Conservation (phyloP, 2,113 vertebrate genomes). For the Spea bombifrons region DNA sequence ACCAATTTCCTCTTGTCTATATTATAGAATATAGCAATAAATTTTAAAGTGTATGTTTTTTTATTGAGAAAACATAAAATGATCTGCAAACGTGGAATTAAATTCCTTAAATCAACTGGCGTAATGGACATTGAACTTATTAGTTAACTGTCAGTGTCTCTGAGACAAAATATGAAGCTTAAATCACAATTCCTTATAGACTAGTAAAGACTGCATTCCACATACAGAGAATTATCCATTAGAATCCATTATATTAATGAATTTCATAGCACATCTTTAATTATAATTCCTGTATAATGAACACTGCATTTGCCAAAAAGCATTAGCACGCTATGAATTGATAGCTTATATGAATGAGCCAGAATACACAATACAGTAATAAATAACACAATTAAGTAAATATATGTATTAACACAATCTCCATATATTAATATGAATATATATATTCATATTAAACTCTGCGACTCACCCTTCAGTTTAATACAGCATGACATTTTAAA, state of each 20-base stretch:
- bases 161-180: constrained; percentile 40
- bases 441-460: not conserved
- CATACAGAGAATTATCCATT: constrained; percentile 3
- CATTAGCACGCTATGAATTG: constrained; percentile 28
- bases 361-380: constrained; percentile 1
- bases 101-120: constrained; percentile 47
- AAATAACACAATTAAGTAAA: too few relatives aligned
- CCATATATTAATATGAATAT: not conserved
- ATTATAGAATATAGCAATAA: constrained; percentile 45
- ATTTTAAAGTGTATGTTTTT: constrained; percentile 45
- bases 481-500: too few relatives aligned
- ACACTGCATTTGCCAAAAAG: constrained; percentile 1
- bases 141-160: constrained; percentile 47
- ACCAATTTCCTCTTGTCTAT: constrained; percentile 49
- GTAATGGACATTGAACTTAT: constrained; percentile 48
- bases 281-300: constrained; percentile 2
- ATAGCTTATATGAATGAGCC: constrained; percentile 23
- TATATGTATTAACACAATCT: not conserved
- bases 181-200: constrained; percentile 43
- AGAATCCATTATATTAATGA: constrained; percentile 27
- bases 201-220: constrained; percentile 29
- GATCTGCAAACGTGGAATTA: constrained; percentile 47
- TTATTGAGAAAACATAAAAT: constrained; percentile 49
- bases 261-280: constrained; percentile 22
- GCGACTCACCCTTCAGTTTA: not conserved